These are phyloP conservation scores for Phyllostomus hastatus DNA, from an alignment of 2,113 vertebrate species.

Conservation along the genomic window DNA sequence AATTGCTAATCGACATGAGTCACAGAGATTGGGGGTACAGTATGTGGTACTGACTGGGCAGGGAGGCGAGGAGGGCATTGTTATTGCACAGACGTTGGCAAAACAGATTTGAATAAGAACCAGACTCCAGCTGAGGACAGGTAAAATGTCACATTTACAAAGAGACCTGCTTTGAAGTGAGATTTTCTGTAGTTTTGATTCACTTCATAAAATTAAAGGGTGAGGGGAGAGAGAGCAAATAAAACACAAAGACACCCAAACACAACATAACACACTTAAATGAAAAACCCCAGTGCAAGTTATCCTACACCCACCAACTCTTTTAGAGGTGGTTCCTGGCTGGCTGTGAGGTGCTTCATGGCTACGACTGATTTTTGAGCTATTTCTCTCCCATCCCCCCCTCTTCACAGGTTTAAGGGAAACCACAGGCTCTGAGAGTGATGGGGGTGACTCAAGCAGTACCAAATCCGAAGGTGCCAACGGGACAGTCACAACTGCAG, in stretches of 20 bases:
- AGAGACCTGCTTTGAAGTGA: neutral
- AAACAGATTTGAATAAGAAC: constrained; percentile 1
- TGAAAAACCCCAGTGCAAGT: neutral
- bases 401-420: constrained; percentile 89
- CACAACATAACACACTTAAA: neutral
- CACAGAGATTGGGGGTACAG: constrained; percentile 69
- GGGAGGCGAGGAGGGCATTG: neutral
- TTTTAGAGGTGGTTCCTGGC: neutral
- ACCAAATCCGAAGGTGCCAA: constrained; percentile 93
- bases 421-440: constrained; percentile 95
- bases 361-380: constrained; percentile 41
- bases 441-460: constrained; percentile 90
- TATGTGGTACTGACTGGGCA: constrained; percentile 48
- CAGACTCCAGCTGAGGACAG: neutral
- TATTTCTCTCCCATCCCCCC: constrained; percentile 53
- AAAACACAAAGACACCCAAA: constrained; percentile 6
- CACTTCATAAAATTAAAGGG: constrained; percentile 15
- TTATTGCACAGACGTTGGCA: neutral
- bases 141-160: constrained; percentile 25
- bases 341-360: neutral
- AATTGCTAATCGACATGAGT: constrained; percentile 78
- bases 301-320: neutral
- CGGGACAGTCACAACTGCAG: constrained; percentile 79
- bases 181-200: constrained; percentile 50
- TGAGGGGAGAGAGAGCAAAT: neutral